Evolutionary conservation across 1,140 invertebrate genomes (phyloP).

Genomic region (Diachasma alloeum): DNA sequence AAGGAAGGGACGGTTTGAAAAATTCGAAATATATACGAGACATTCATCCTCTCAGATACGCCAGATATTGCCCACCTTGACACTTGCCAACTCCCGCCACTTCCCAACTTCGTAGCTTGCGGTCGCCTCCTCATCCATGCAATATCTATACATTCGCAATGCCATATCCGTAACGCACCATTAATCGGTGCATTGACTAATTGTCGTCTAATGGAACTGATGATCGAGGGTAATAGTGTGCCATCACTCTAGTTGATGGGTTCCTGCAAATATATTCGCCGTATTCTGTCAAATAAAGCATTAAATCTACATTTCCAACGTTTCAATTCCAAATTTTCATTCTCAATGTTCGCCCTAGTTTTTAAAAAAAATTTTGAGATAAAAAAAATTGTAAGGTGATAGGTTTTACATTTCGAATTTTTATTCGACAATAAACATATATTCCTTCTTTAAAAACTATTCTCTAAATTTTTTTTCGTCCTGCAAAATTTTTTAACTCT

Average conservation of each 20-base stretch:
- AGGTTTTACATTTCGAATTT: too few relatives aligned
- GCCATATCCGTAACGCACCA: constrained; percentile 46
- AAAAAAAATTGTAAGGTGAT: too few relatives aligned
- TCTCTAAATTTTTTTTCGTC: too few relatives aligned
- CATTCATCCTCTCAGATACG: neutral
- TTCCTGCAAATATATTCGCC: neutral
- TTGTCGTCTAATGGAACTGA: constrained; percentile 57
- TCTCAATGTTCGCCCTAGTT: too few relatives aligned
- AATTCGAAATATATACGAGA: too few relatives aligned
- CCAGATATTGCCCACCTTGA: neutral
- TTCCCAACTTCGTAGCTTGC: neutral
- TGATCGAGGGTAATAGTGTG: constrained; percentile 39
- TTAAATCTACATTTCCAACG: neutral
- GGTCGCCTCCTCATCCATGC: neutral
- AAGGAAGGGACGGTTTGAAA: too few relatives aligned
- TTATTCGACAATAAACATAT: too few relatives aligned
- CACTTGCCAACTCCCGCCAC: neutral
- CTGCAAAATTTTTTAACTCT: too few relatives aligned
- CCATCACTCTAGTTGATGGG: neutral
- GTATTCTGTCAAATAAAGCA: neutral
- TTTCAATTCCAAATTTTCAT: too few relatives aligned
- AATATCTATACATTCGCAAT: neutral
- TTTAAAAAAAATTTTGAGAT: too few relatives aligned
- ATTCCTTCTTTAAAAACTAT: too few relatives aligned
- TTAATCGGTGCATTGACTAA: constrained; percentile 54